Base-by-base conservation (phyloP, 1,140 invertebrate species). In the Charaxes varanes region DNA sequence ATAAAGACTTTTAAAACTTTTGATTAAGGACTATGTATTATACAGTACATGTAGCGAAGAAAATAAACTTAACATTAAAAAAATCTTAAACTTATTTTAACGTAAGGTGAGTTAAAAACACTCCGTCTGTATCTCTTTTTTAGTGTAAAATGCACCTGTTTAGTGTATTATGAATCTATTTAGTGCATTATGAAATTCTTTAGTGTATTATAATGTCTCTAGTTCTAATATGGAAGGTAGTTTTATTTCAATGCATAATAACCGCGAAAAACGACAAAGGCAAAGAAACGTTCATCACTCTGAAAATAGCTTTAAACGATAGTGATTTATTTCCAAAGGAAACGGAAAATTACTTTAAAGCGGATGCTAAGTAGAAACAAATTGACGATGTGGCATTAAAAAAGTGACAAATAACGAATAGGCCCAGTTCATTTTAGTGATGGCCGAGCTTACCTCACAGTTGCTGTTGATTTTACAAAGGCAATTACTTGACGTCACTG, bases 391-490 rank as follows among this genome's bases (percentile, higher is more conserved):
- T 21, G 6, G 30, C 21, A 34, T 42, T 35, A 35, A 44, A 44
- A 36, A 32, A 44, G 33, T 44, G 41, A 44, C 41, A 44, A 44
- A 44, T 44, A 44, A 44, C 19, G 14, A 44, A 44, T 44, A 44
- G 41, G 41, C 41, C 19, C 26, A 28, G 41, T 37, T 36, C 33
- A 44, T 44, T 36, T 44, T 31, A 27, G 41, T 16, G 41, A 36
- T 27, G 33, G 33, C 8, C 33, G 19, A 36, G 26, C 41, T 36
- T 44, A 44, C 41, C 34, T 44, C 6, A 31, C 16, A 3, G 28
- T 31, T 27, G 44, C 53, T 76, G 61, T 76, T 73, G 63, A 73
- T 68, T 66, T 68, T 65, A 73, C 76, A 70, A 73, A 67, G 66
- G 65, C 62, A 78, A 76, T 78, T 72, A 70, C 60, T 65, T 61